phyloP scores from a whole-genome alignment of 2,113 vertebrate genomes.

The Nasalis larvatus region DNA sequence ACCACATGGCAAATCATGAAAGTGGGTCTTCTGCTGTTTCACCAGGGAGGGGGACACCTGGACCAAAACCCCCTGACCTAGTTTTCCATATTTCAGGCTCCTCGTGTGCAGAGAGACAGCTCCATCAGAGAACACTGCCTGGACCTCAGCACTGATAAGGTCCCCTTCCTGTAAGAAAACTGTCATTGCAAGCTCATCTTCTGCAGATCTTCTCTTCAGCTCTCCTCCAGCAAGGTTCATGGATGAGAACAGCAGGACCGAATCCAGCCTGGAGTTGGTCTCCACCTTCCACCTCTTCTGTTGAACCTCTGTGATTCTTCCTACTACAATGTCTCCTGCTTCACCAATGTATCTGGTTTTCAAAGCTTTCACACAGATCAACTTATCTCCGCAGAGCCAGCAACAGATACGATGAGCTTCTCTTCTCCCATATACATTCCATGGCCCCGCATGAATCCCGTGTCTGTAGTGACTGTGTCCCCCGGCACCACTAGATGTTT shows the following conservation, averaged over 20 bases:
- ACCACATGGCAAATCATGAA: constrained; percentile 95
- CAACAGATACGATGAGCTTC: constrained; percentile 95
- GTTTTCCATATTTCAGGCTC: constrained; percentile 97
- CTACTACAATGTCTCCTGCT: constrained; percentile 96
- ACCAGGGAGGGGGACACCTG: constrained; percentile 95
- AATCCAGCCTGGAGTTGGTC: constrained; percentile 95
- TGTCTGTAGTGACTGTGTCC: constrained; percentile 95
- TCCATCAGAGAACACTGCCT: constrained; percentile 96
- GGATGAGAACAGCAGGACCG: constrained; percentile 93
- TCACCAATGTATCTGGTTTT: constrained; percentile 97
- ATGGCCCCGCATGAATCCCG: constrained; percentile 97
- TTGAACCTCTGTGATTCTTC: constrained; percentile 97
- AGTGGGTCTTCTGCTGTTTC: constrained; percentile 98
- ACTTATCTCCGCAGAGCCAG: constrained; percentile 94
- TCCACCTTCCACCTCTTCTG: constrained; percentile 99
- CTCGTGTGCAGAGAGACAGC: constrained; percentile 95
- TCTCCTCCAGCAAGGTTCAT: constrained; percentile 98
- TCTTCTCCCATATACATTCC: constrained; percentile 97
- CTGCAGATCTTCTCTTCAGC: constrained; percentile 94
- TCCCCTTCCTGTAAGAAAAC: constrained; percentile 97
- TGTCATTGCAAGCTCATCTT: constrained; percentile 97
- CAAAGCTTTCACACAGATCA: constrained; percentile 94
- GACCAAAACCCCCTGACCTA: constrained; percentile 95
- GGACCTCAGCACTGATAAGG: constrained; percentile 97
- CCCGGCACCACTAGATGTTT: constrained; percentile 94